Conservation (phyloP, 1,140 invertebrate species). For the Drosophila grimshawi region DNA sequence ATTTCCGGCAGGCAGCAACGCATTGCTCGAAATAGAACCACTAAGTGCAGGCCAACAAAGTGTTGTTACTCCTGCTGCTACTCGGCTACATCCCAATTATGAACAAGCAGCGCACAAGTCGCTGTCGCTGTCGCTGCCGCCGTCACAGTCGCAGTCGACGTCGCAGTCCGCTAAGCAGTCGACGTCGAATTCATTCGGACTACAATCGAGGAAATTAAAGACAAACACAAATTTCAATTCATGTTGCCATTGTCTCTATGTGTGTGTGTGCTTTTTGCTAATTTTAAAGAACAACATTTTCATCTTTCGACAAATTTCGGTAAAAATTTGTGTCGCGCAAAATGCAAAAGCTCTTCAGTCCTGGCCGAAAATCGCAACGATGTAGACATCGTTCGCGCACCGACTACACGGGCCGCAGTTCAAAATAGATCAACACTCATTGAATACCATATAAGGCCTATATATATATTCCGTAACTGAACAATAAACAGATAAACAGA, state of each 20-base stretch:
- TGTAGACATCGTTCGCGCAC: constrained; percentile 71
- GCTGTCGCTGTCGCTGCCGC: constrained; percentile 32
- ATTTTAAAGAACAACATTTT: constrained; percentile 80
- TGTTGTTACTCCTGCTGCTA: constrained; percentile 50
- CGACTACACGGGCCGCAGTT: constrained; percentile 11
- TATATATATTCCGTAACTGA: not conserved
- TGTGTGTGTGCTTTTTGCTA: constrained; percentile 66
- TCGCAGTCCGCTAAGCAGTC: constrained; percentile 13
- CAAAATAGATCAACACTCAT: constrained; percentile 4
- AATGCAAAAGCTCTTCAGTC: constrained; percentile 83
- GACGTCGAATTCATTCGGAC: not conserved
- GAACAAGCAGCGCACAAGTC: constrained; percentile 41
- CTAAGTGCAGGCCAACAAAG: constrained; percentile 65
- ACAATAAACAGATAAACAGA: not conserved
- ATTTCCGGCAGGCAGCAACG: constrained; percentile 67
- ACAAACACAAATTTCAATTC: constrained; percentile 53
- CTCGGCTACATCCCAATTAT: constrained; percentile 60
- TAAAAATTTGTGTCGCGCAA: constrained; percentile 76
- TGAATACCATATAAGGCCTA: not conserved
- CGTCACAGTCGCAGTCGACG: constrained; percentile 31
- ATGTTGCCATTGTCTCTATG: constrained; percentile 22
- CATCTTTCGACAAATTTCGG: constrained; percentile 76
- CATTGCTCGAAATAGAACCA: constrained; percentile 60
- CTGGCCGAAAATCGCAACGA: constrained; percentile 83
- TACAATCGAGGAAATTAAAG: constrained; percentile 34